Percentiles rank a stretch among this genome's conserved stretches.
phyloP scores from a whole-genome alignment of 1,140 invertebrate species.

The Globodera rostochiensis region DNA sequence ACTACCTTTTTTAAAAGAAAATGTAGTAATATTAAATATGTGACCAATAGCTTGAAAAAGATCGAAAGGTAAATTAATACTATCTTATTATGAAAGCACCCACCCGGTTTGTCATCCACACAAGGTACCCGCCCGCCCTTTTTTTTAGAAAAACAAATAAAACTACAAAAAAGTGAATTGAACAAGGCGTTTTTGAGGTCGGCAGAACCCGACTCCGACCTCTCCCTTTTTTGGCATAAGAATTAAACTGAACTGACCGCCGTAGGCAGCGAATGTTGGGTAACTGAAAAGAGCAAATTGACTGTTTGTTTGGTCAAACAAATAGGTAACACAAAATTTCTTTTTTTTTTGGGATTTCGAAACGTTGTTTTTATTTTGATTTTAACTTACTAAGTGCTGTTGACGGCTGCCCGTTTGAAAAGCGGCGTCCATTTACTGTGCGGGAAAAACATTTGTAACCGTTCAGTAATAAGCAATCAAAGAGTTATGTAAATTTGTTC shows the following conservation, averaged over 20 bases:
- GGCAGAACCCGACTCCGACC: background rate
- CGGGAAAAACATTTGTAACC: background rate
- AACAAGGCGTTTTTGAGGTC: too few species aligned
- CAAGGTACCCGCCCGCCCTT: background rate
- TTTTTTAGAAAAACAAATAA: background rate
- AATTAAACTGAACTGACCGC: background rate
- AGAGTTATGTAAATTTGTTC: too few species aligned
- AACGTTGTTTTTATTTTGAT: background rate
- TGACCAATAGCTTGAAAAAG: too few species aligned
- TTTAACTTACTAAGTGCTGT: conserved; percentile 8
- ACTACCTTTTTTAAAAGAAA: too few species aligned
- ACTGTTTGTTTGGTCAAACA: background rate
- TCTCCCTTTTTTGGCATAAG: background rate
- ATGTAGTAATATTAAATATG: too few species aligned
- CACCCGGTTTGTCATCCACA: too few species aligned
- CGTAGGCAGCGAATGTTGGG: conserved; percentile 4
- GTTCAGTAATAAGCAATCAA: too few species aligned
- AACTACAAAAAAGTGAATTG: too few species aligned
- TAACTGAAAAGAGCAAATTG: conserved; percentile 8
- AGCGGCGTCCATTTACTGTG: background rate
- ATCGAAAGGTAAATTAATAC: too few species aligned
- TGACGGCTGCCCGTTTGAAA: conserved; percentile 14
- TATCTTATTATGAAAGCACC: too few species aligned
- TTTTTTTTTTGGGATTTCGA: background rate
- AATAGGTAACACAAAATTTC: background rate